Evolutionary conservation across 2,797 vertebrate species (phyloP), one percentile per base, ranked within the genome.

Genomic region (Sebastes jordani): DNA sequence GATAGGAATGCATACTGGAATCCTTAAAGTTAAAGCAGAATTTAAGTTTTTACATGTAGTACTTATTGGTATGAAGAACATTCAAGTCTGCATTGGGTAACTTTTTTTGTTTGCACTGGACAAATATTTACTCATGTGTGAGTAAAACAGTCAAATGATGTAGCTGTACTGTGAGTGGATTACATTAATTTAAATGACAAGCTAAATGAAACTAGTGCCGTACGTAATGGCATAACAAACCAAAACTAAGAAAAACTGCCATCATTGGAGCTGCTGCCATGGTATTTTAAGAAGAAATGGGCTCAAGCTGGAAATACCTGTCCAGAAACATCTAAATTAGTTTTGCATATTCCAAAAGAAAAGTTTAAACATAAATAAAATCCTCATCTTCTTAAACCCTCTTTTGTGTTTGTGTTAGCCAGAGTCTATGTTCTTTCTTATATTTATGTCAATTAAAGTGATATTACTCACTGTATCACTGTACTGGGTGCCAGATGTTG

Each of bases 401-500:
- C 6, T 34, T 20, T 2, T 70, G 11, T 68, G 16, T 58, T 60
- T 71, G 71, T 80, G 38, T 70, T 52, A 63, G 61, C 62, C 25
- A 76, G 23, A 2, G 20, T 5, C 8, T 22, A 8, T 52, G 14
- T 69, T 38, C 6, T 34, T 38, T 38, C 6, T 75, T 69, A 23
- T 25, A 72, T 70, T 27, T 54, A 67, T 80, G 22, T 61, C 25
- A 61, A 42, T 74, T 22, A 32, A 56, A 23, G 10, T 62, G 42
- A 61, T 80, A 25, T 18, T 91, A 97, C 98, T 99, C 94, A 99
- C 99, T 92, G 96, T 93, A 85, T 99, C 98, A 80, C 96, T 95
- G 94, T 96, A 98, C 88, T 98, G 98, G 94, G 97, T 97, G 85
- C 96, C 96, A 92, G 95, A 94, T 92, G 96, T 95, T 91, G 96